These are phyloP conservation scores for Monoplex corrugatus DNA, from an alignment of 2,888 invertebrate genomes.

Conservation along the genomic window DNA sequence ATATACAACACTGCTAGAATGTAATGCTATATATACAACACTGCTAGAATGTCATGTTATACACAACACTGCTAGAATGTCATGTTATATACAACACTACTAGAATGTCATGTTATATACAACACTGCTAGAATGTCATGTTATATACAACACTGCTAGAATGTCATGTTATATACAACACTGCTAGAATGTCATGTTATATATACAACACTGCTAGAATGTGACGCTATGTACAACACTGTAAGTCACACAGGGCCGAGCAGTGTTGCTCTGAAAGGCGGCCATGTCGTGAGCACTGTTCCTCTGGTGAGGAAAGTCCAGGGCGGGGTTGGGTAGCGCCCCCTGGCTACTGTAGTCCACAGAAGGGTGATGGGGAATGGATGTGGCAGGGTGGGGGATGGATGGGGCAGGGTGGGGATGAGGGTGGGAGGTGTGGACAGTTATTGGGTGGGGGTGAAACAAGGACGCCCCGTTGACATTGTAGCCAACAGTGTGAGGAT, in stretches of 20 bases:
- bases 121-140: background rate
- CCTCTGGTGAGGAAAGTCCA: conserved; percentile 28
- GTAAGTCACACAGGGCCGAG: conserved; percentile 27
- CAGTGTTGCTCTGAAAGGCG: background rate
- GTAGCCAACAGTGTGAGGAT: conserved; percentile 1
- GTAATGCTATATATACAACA: no score
- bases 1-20: no score
- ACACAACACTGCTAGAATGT: background rate
- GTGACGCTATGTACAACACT: conserved; percentile 9
- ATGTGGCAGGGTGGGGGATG: background rate
- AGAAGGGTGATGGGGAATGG: background rate
- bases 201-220: background rate
- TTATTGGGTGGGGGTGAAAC: conserved; percentile 26
- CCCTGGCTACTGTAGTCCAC: conserved; percentile 31
- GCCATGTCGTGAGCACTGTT: background rate
- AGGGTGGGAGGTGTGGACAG: conserved; percentile 31
- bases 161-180: no score
- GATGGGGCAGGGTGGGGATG: conserved; percentile 4
- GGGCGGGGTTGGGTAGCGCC: conserved; percentile 23
- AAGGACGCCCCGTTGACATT: background rate
- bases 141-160: no score
- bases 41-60: background rate
- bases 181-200: no score
- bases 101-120: background rate
- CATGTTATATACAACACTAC: no score